Conservation (phyloP, 2,888 invertebrate genomes). For the Drosophila ezoana region DNA sequence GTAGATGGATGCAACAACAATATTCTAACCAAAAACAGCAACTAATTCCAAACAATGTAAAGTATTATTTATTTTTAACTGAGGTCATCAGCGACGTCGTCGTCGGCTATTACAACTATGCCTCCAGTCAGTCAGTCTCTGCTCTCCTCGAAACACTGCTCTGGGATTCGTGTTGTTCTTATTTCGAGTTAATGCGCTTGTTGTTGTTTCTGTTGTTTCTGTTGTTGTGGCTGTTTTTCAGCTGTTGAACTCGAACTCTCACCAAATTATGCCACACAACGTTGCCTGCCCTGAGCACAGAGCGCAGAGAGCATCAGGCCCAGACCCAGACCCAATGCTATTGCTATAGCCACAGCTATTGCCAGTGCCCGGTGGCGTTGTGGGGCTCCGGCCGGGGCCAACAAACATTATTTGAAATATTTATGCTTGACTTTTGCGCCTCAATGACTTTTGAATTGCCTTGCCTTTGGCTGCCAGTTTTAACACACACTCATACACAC, state of each 20-base stretch:
- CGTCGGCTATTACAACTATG: conserved; percentile 59
- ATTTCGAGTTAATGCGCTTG: conserved; percentile 75
- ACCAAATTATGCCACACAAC: conserved; percentile 80
- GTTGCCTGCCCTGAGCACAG: conserved; percentile 38
- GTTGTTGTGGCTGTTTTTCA: conserved; percentile 64
- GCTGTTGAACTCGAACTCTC: conserved; percentile 81
- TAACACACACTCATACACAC: conserved; percentile 36
- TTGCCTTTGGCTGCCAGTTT: conserved; percentile 77
- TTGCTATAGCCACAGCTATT: conserved; percentile 12
- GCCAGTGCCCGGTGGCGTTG: conserved; percentile 61
- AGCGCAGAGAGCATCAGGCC: conserved; percentile 34
- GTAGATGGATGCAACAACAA: conserved; percentile 40
- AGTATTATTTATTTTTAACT: conserved; percentile 81
- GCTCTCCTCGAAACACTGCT: conserved; percentile 20
- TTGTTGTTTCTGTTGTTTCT: conserved; percentile 40
- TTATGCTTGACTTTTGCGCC: conserved; percentile 82
- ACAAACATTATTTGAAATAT: conserved; percentile 80
- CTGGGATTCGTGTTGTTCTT: conserved; percentile 66
- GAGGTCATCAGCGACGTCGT: conserved; percentile 72
- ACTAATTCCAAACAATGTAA: conserved; percentile 81
- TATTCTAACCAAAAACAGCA: conserved; percentile 67
- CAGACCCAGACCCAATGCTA: conserved; percentile 51
- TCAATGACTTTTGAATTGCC: conserved; percentile 82
- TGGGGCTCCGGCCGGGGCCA: conserved; percentile 64
- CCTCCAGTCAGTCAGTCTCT: conserved; percentile 26